phyloP scores from a whole-genome alignment of 2,113 vertebrate species.

The Mirounga angustirostris region DNA sequence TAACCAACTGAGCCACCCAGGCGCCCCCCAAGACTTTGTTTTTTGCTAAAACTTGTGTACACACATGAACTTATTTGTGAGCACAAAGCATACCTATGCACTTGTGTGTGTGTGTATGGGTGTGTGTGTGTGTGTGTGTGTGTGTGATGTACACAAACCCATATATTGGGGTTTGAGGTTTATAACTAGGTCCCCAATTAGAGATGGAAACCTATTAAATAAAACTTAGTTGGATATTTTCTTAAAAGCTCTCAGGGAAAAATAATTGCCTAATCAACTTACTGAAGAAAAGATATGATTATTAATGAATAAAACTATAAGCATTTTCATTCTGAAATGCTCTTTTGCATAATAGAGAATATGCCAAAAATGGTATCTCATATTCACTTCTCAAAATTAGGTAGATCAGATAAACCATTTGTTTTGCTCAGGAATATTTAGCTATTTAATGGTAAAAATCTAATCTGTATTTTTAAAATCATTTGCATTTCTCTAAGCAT shows the following conservation, averaged over 20 bases:
- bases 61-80: not conserved
- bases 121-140: too few relatives aligned
- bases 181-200: not conserved
- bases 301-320: conserved; percentile 17
- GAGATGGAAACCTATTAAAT: not conserved
- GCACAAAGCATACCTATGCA: not conserved
- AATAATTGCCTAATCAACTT: not conserved
- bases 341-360: not conserved
- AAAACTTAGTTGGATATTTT: not conserved
- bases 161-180: not conserved
- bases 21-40: not conserved
- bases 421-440: conserved; percentile 60
- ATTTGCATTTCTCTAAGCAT: conserved; percentile 55
- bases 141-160: not conserved
- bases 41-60: not conserved
- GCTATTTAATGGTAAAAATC: not conserved
- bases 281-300: not conserved
- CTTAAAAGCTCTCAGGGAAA: not conserved
- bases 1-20: too few relatives aligned
- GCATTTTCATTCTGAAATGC: not conserved
- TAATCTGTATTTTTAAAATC: conserved; percentile 6
- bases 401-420: conserved; percentile 19
- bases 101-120: too few relatives aligned
- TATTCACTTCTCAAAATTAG: conserved; percentile 11
- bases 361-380: not conserved